Conservation (phyloP, 2,113 vertebrate species). For the Chaetodon trifascialis region DNA sequence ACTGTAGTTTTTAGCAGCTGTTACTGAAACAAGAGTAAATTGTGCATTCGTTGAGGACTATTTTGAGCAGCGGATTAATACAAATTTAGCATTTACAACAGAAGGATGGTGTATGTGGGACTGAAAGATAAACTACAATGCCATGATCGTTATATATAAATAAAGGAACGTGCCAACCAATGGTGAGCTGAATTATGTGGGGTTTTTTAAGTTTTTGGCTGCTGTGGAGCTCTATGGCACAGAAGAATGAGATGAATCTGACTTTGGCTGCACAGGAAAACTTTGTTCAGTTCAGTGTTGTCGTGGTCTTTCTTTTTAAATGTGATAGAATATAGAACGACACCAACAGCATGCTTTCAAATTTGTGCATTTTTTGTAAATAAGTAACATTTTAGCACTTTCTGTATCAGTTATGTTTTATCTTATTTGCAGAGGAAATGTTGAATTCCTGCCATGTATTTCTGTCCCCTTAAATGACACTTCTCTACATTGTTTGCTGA, state of each 20-base stretch:
- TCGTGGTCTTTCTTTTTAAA: not conserved
- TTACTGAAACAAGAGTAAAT: not conserved
- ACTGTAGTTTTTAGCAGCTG: not conserved
- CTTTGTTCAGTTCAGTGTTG: not conserved
- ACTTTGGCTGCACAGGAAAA: too few species aligned
- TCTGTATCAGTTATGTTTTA: not conserved
- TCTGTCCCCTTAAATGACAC: not conserved
- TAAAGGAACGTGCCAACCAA: too few species aligned
- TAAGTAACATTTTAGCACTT: not conserved
- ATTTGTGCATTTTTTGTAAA: not conserved
- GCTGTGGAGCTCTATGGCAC: not conserved
- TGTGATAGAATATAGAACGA: not conserved
- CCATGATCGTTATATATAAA: too few species aligned
- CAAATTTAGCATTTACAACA: not conserved
- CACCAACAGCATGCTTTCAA: not conserved
- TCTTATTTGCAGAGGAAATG: not conserved
- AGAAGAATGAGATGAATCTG: not conserved
- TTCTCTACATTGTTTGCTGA: conserved; percentile 8
- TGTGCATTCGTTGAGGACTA: not conserved
- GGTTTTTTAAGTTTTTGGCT: not conserved
- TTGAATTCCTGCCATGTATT: not conserved
- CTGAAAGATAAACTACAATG: not conserved
- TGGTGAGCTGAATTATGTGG: not conserved
- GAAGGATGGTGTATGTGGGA: not conserved
- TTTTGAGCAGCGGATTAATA: not conserved